A percentile compares a stretch with the other conserved stretches of the same genome.
Evolutionary conservation across 2,113 vertebrate genomes (phyloP).

Genomic region (Hippocampus zosterae): DNA sequence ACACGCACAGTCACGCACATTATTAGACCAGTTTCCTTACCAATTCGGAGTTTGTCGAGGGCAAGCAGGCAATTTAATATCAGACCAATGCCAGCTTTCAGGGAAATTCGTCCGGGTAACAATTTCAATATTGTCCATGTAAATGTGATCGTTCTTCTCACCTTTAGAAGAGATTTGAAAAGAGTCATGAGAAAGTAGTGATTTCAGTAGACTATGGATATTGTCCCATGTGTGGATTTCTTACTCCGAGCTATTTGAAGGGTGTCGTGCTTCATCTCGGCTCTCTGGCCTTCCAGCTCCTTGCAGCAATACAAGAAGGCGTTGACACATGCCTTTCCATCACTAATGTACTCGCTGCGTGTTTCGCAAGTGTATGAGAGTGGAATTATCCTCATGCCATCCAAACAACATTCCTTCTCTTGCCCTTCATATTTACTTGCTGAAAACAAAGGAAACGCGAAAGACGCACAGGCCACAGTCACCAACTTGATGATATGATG

Average conservation of each 20-base stretch:
- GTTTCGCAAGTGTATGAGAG: constrained; percentile 71
- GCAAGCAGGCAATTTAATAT: constrained; percentile 46
- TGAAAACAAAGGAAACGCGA: constrained; percentile 32
- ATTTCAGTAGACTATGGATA: not conserved
- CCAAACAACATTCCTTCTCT: constrained; percentile 72
- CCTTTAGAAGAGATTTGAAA: constrained; percentile 28
- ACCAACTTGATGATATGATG: not conserved
- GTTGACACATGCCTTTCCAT: constrained; percentile 50
- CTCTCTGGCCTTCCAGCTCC: constrained; percentile 13
- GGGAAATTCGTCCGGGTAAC: constrained; percentile 53
- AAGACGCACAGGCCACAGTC: not conserved
- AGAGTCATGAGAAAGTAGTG: not conserved
- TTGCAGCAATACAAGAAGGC: constrained; percentile 83
- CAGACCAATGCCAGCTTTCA: constrained; percentile 71
- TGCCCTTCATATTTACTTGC: constrained; percentile 59
- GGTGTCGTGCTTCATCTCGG: constrained; percentile 20
- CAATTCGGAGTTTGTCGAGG: constrained; percentile 1
- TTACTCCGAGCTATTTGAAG: constrained; percentile 62
- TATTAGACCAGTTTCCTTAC: constrained; percentile 29
- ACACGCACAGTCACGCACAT: too few relatives aligned
- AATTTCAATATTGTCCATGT: constrained; percentile 53
- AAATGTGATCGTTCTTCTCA: constrained; percentile 44
- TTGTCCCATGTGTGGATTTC: not conserved
- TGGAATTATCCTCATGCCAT: constrained; percentile 73
- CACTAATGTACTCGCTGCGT: constrained; percentile 67